Percentiles rank a stretch among this genome's conserved stretches.
Evolutionary conservation across 2,113 vertebrate species (phyloP).

Genomic region (Variabilichromis moorii): DNA sequence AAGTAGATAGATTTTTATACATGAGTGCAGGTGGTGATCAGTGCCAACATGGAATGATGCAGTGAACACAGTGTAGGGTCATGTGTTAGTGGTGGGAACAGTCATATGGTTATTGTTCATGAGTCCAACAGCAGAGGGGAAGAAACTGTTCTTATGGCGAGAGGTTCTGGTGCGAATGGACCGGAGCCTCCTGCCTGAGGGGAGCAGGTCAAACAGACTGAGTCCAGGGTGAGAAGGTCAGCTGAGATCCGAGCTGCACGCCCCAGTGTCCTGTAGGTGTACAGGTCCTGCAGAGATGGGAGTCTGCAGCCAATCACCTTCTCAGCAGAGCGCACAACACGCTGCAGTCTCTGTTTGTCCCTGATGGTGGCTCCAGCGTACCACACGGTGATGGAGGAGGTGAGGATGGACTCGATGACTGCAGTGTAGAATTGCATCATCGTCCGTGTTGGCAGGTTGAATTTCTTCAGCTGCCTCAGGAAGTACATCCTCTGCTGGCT

Average conservation of each 20-base stretch:
- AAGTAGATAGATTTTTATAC: not conserved
- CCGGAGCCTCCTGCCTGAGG: not conserved
- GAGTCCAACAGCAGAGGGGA: not conserved
- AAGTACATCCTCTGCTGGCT: too few relatives aligned
- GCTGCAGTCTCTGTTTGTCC: not conserved
- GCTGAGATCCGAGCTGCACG: fast-evolving
- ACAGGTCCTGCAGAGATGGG: not conserved
- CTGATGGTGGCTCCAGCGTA: not conserved
- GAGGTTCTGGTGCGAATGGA: not conserved
- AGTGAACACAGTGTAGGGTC: not conserved
- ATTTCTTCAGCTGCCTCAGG: too few relatives aligned
- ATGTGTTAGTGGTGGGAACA: not conserved
- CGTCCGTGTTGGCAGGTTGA: too few relatives aligned
- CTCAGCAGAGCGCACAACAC: not conserved
- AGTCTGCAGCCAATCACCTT: not conserved
- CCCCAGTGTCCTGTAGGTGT: not conserved
- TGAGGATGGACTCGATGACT: fast-evolving
- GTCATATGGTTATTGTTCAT: not conserved
- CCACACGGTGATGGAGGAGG: too few relatives aligned
- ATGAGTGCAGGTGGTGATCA: not conserved
- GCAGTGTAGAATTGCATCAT: too few relatives aligned
- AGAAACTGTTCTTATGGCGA: not conserved
- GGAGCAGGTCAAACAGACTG: not conserved
- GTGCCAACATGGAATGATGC: not conserved
- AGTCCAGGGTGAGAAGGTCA: not conserved